phyloP scores from a whole-genome alignment of 2,888 invertebrate species.

The Ophion ellenae region DNA sequence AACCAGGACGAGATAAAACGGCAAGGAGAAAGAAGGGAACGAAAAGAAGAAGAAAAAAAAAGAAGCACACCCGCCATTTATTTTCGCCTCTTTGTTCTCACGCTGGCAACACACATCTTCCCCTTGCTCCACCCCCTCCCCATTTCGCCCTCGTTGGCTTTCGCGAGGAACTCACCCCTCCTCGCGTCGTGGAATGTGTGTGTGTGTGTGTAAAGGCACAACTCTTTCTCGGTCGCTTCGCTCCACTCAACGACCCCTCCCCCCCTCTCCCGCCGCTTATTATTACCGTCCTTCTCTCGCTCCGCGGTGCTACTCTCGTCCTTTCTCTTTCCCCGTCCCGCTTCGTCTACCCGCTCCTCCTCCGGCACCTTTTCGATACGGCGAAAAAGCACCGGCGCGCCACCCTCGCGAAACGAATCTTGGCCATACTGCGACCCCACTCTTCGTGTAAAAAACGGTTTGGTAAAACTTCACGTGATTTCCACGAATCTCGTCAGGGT shows the following conservation, averaged over 20 bases:
- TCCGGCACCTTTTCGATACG: constrained; percentile 2
- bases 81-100: constrained; percentile 79
- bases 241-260: constrained; percentile 46
- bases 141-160: constrained; percentile 37
- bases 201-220: constrained; percentile 6
- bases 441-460: not conserved
- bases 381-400: constrained; percentile 48
- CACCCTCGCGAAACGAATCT: constrained; percentile 16
- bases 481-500: not conserved
- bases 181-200: constrained; percentile 1
- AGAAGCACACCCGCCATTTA: constrained; percentile 70
- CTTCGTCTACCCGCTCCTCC: constrained; percentile 42
- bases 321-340: constrained; percentile 39
- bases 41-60: constrained; percentile 30
- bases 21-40: not conserved
- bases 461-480: not conserved
- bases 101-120: constrained; percentile 67
- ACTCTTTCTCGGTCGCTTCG: constrained; percentile 48
- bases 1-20: constrained; percentile 57
- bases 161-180: constrained; percentile 57
- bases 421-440: not conserved
- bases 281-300: constrained; percentile 51
- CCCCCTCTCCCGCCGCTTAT: constrained; percentile 26
- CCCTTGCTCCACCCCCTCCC: constrained; percentile 37
- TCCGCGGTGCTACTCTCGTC: constrained; percentile 11